Base-by-base conservation (phyloP, 2,888 invertebrate genomes). In the Pyrgus malvae region DNA sequence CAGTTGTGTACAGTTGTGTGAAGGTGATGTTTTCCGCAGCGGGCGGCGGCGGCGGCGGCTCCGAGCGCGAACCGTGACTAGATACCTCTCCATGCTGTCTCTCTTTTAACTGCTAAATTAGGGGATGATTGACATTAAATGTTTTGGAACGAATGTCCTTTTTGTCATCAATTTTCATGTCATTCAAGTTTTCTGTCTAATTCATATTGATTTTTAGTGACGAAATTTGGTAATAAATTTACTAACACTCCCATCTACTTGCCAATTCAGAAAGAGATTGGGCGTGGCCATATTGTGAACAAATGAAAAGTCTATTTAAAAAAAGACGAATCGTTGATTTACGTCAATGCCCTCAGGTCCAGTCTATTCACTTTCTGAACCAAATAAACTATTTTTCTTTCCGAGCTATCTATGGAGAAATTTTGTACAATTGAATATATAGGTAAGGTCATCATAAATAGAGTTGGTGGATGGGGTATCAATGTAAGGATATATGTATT, bases 31-130 rank as follows among this genome's bases (percentile, higher is more conserved):
- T 48, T 48, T 48, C 48, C 37, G 48, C 48, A 33, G 58, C 55
- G 33, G 46, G 50, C 50, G 42, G 50, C 50, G 48, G 44, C 46
- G 33, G 37, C 57, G 42, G 48, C 44, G 41, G 40, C 50, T 7
- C 14, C 31, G 25, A 25, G 41, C 44, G 27, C 17, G 44, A 11
- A 21, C 48, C 16, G 21, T 45, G 25, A 31, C 35, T 8, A 21
- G 38, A 29, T 41, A 29, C 19, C 4, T 25, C 48, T 48, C 48
- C 48, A 48, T 37, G 27, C 37, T 31, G 25, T 25, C 8, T 25
- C 8, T 5, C 25, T 9, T 8, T 25, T 9, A 25, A 6, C 25
- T 5, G 25, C 6, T 25, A 25, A 25, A n/a, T n/a, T n/a, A n/a
- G n/a, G n/a, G 25, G 25, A 8, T 8, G 8, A 25, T 9, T 8